phyloP scores from a whole-genome alignment of 2,888 invertebrate genomes.

The Busseola fusca region DNA sequence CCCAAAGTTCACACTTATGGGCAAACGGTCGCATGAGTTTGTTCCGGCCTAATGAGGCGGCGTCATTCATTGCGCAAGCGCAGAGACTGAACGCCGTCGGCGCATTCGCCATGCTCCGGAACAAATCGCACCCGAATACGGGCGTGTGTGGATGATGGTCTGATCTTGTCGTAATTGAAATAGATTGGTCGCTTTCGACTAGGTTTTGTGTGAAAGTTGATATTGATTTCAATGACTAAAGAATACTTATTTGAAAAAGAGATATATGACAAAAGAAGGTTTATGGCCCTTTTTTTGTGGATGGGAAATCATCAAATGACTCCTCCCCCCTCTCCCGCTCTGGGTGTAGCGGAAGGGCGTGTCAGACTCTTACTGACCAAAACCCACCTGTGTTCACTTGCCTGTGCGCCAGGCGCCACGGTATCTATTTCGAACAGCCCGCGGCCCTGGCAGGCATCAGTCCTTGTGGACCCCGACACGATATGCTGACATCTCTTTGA shows the following conservation, averaged over 20 bases:
- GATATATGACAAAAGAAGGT: not conserved
- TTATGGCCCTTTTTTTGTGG: no score
- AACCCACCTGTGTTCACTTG: no score
- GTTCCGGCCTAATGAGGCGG: conserved; percentile 84
- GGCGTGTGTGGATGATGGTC: conserved; percentile 75
- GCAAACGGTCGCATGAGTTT: conserved; percentile 68
- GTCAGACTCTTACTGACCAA: no score
- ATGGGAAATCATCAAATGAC: no score
- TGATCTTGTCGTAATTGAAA: conserved; percentile 69
- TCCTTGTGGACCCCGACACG: no score
- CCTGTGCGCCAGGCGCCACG: no score
- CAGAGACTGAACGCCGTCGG: conserved; percentile 75
- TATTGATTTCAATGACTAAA: conserved; percentile 26
- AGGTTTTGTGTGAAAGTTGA: conserved; percentile 38
- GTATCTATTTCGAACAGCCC: no score
- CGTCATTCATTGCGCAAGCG: conserved; percentile 82
- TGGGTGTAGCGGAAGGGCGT: no score
- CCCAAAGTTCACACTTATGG: conserved; percentile 62
- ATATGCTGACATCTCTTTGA: no score
- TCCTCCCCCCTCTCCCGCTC: no score
- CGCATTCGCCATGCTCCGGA: conserved; percentile 83
- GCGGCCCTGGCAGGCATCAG: no score
- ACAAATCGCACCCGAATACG: conserved; percentile 85
- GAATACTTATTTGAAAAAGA: conserved; percentile 7
- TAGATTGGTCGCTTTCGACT: conserved; percentile 54